phyloP scores from a whole-genome alignment of 2,113 vertebrate genomes.

The Scophthalmus maximus region DNA sequence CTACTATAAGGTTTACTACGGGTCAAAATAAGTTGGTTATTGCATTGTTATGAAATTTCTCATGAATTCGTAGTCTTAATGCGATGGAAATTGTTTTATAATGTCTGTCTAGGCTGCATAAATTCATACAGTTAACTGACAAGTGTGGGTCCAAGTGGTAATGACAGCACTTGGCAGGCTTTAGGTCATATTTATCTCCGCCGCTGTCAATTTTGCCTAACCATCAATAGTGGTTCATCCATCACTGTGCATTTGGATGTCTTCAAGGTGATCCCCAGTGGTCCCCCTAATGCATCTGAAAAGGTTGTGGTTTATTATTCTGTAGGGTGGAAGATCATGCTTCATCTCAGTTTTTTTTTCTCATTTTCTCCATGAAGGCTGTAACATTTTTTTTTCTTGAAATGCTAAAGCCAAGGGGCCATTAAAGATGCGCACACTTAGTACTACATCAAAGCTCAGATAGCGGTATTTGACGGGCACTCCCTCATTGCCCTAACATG shows the following conservation, averaged over 20 bases:
- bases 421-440: slow-evolving; percentile 48
- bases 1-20: not conserved
- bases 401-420: slow-evolving; percentile 42
- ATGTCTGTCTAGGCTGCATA: slow-evolving; percentile 66
- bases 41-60: slow-evolving; percentile 31
- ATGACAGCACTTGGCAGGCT: slow-evolving; percentile 68
- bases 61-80: slow-evolving; percentile 43
- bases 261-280: slow-evolving; percentile 67
- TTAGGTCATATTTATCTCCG: slow-evolving; percentile 63
- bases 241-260: slow-evolving; percentile 54
- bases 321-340: slow-evolving; percentile 2
- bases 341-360: not conserved
- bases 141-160: slow-evolving; percentile 59
- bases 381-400: slow-evolving; percentile 30
- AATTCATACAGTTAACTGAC: slow-evolving; percentile 62
- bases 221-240: slow-evolving; percentile 53
- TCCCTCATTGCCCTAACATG: slow-evolving; percentile 71
- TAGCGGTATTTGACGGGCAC: slow-evolving; percentile 64
- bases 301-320: slow-evolving; percentile 25
- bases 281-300: slow-evolving; percentile 37
- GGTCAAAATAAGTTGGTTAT: slow-evolving; percentile 22
- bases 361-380: slow-evolving; percentile 13
- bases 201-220: slow-evolving; percentile 56
- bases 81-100: slow-evolving; percentile 66
- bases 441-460: slow-evolving; percentile 61